These are phyloP conservation scores for Stegophylla sp. DNA, from an alignment of 2,888 invertebrate species.

Conservation along the genomic window DNA sequence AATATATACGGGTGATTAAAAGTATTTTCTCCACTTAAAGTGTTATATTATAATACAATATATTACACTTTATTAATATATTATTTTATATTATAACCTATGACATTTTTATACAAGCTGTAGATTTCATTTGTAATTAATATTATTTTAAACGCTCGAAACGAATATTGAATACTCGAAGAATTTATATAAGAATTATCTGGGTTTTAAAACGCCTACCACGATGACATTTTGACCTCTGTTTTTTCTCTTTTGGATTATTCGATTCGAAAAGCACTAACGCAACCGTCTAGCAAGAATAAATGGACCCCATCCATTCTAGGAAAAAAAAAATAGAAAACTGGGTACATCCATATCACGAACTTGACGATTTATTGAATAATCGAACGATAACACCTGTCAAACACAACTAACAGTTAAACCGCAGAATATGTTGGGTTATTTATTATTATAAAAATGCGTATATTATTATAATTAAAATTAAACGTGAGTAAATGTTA, in stretches of 20 bases:
- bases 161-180: not conserved
- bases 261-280: too few relatives aligned
- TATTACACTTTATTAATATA: not conserved
- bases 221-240: not conserved
- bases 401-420: not conserved
- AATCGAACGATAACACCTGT: slow-evolving; percentile 6
- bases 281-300: too few relatives aligned
- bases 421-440: too few relatives aligned
- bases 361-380: slow-evolving; percentile 12
- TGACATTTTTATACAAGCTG: too few relatives aligned
- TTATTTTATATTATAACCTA: not conserved
- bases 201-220: not conserved
- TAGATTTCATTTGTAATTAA: too few relatives aligned
- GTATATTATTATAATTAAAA: too few relatives aligned
- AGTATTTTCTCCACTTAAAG: too few relatives aligned
- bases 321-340: slow-evolving; percentile 17
- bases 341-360: slow-evolving; percentile 2
- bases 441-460: too few relatives aligned
- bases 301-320: not conserved
- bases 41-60: too few relatives aligned
- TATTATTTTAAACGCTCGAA: too few relatives aligned
- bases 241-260: not conserved
- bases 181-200: not conserved
- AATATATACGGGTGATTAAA: too few relatives aligned
- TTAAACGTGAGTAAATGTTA: too few relatives aligned